A percentile compares a stretch with the other conserved stretches of the same genome.
Evolutionary conservation across 2,797 vertebrate genomes (phyloP).

Genomic region (Rhinella marina): DNA sequence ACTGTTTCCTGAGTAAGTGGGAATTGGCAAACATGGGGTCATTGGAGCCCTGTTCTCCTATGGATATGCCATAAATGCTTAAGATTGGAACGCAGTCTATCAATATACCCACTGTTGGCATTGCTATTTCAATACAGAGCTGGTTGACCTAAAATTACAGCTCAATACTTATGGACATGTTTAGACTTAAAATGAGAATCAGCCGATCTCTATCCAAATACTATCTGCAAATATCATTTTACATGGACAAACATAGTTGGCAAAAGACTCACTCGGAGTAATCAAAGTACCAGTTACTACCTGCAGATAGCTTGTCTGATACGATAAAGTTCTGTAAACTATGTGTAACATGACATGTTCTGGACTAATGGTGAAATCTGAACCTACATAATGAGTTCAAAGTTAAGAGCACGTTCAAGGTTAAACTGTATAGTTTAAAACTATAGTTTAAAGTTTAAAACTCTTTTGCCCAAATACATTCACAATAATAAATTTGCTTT

Average conservation of each 20-base stretch:
- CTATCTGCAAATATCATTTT: constrained; percentile 9
- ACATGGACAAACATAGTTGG: constrained; percentile 9
- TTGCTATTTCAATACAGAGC: not conserved
- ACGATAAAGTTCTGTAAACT: not conserved
- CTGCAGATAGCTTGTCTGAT: constrained; percentile 18
- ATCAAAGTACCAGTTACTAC: constrained; percentile 11
- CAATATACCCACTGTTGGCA: too few species aligned
- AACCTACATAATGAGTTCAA: not conserved
- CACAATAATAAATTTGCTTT: not conserved
- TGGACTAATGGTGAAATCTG: not conserved
- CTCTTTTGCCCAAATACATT: not conserved
- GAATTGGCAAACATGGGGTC: too few species aligned
- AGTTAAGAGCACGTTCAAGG: not conserved
- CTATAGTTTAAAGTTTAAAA: too few species aligned
- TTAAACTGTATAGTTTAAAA: not conserved
- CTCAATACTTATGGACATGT: not conserved
- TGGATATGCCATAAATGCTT: too few species aligned
- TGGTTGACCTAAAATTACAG: not conserved
- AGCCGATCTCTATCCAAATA: constrained; percentile 13
- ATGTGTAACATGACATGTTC: not conserved
- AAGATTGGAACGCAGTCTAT: too few species aligned
- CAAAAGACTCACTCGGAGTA: not conserved
- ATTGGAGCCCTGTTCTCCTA: too few species aligned
- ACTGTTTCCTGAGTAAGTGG: too few species aligned
- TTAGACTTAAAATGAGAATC: not conserved